phyloP scores from a whole-genome alignment of 2,797 vertebrate species.

The Paguma larvata region DNA sequence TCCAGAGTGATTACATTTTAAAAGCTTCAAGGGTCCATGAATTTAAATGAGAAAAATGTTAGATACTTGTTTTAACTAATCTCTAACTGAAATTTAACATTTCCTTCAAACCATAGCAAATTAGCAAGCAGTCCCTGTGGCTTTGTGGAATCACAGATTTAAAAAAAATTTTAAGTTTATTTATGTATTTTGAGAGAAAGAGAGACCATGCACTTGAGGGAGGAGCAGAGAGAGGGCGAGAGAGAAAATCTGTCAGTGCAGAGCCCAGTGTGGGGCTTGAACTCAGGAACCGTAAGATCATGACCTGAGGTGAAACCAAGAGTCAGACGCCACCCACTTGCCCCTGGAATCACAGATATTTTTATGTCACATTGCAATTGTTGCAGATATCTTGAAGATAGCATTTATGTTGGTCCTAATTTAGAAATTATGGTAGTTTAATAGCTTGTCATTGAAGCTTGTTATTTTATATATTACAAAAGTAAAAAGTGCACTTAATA shows the following conservation, averaged over 20 bases:
- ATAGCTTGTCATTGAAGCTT: conserved; percentile 6
- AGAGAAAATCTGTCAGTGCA: too few species aligned
- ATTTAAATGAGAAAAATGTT: conserved; percentile 16
- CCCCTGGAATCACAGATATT: not conserved
- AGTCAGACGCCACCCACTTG: too few species aligned
- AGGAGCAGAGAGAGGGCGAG: too few species aligned
- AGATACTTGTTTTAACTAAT: conserved; percentile 21
- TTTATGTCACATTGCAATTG: not conserved
- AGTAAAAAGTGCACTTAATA: not conserved
- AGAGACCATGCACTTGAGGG: too few species aligned
- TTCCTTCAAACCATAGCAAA: conserved; percentile 25
- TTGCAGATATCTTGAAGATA: conserved; percentile 46
- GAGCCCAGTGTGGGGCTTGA: too few species aligned
- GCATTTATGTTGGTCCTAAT: conserved; percentile 4
- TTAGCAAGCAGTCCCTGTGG: not conserved
- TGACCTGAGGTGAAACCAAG: too few species aligned
- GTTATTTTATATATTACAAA: conserved; percentile 44
- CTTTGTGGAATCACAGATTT: not conserved
- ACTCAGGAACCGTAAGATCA: too few species aligned
- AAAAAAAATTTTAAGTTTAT: too few species aligned
- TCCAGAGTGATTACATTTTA: not conserved
- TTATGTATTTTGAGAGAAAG: too few species aligned
- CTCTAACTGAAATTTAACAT: conserved; percentile 31
- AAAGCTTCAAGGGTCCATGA: not conserved
- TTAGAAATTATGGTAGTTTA: conserved; percentile 50